Evolutionary conservation across 2,888 invertebrate genomes (phyloP), one percentile per base, ranked within the genome.

Genomic region (Scaptomyza cyrtandrae): DNA sequence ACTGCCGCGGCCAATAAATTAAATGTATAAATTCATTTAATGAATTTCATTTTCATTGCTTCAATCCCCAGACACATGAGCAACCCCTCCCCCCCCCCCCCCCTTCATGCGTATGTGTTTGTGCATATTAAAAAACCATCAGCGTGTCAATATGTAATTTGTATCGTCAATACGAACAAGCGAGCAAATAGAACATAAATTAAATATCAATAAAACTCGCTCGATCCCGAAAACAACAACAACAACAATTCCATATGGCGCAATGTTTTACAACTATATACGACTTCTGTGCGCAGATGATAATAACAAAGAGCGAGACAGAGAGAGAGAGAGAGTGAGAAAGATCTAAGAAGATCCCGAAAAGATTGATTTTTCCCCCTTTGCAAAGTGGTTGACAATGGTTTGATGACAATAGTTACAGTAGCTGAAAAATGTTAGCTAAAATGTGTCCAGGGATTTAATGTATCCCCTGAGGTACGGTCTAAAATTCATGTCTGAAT

Each of bases 101-200:
- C 6, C 64, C 59, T 46, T n/a, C 27, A 39, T 5, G 5, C n/a
- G 6, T n/a, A 43, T 55, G 49, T 78, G 60, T n/a, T n/a, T 86
- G 86, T 72, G 82, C 85, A 85, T 88, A 88, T 88, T 88, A 90
- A 88, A 88, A 88, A 88, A 85, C 89, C 90, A 90, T 90, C 88
- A 88, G 90, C 87, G 80, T 79, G 88, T 78, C 86, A 88, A 90
- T 90, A 85, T 89, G 89, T 89, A 89, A 86, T 87, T 89, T 89
- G 90, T 89, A 86, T 80, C 84, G 64, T 78, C 89, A 67, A 55
- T 64, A 45, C 37, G 59, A n/a, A n/a, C 48, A 41, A 53, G 64
- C 64, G 63, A 73, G 65, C 78, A 81, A 88, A 89, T 89, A 86
- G 85, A 81, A 85, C 70, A 89, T 85, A 87, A 90, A 90, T 87